Base-by-base conservation (phyloP, 2,888 invertebrate species). In the Acholoe squamosa region DNA sequence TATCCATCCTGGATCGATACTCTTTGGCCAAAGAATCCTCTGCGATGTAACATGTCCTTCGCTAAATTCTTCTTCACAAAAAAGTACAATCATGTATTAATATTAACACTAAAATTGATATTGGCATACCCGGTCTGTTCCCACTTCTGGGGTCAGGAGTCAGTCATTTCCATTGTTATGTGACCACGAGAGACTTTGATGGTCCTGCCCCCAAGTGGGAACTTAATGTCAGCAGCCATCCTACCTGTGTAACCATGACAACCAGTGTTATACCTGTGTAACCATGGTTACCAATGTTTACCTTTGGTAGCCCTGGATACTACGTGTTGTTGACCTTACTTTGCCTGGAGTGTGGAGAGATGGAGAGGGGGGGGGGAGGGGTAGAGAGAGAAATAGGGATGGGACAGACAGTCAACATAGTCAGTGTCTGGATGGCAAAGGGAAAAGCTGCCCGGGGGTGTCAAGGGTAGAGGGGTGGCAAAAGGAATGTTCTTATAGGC, bases 101-200 rank as follows among this genome's bases (percentile, higher is more conserved):
- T n/a, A n/a, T n/a, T n/a, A n/a, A n/a, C n/a, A n/a, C n/a, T 43
- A 43, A 43, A 43, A 3, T 10, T 10, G 25, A 5, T 28, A 3
- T 10, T n/a, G 34, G 34, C 80, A 43, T 80, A 80, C 80, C 80
- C 34, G 12, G 28, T 16, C 43, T 22, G 80, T 80, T n/a, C 34
- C n/a, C 34, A 80, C 80, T 80, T 80, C 80, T 43, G 80, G 80
- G 80, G 80, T 43, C 80, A 80, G 80, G 22, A 43, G 80, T 33
- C 43, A 80, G 33, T 3, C 80, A 19, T n/a, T 34, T 0, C 43
- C 22, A 19, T 5, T 3, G 80, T 43, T 43, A 80, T n/a, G 34
- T 80, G 80, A 80, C 43, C 33, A 43, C 43, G 33, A n/a, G 80
- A 22, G 34, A 80, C 80, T 33, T 80, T 80, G 80, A 80, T 80